A percentile compares a stretch with the other conserved stretches of the same genome.
Conservation (phyloP, 1,140 invertebrate species). For the Drosophila sucinea region DNA sequence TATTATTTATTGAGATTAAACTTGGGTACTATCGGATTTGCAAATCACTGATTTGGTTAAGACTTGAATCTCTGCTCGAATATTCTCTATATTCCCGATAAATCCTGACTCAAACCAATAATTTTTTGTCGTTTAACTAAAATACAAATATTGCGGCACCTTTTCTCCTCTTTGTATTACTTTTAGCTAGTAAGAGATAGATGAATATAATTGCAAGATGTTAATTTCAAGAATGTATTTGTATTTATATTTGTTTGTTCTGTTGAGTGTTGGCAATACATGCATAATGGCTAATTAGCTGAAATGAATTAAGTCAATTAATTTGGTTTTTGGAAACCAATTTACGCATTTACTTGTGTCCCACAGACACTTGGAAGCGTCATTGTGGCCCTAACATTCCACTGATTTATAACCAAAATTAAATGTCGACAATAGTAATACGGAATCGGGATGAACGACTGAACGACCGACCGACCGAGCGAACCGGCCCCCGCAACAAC, state of each 20-base stretch:
- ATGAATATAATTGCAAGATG: neutral
- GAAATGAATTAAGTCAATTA: slow-evolving; percentile 18
- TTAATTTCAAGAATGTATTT: neutral
- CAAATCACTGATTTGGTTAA: no score
- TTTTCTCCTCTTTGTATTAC: no score
- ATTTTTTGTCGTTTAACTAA: no score
- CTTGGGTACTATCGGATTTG: no score
- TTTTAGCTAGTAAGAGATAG: no score
- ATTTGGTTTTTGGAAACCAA: slow-evolving; percentile 7
- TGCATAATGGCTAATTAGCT: slow-evolving; percentile 13
- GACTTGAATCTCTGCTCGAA: no score
- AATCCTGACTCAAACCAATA: no score
- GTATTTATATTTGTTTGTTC: neutral
- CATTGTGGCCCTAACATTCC: slow-evolving; percentile 22
- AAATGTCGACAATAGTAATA: slow-evolving; percentile 55
- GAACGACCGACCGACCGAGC: neutral
- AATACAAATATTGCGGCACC: no score
- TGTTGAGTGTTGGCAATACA: neutral
- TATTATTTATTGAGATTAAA: no score
- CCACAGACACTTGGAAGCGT: slow-evolving; percentile 36
- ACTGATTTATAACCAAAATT: slow-evolving; percentile 61
- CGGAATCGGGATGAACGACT: slow-evolving; percentile 22
- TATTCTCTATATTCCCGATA: no score
- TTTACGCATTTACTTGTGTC: slow-evolving; percentile 25
- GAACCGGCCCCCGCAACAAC: slow-evolving; percentile 34